A percentile compares a stretch with the other conserved stretches of the same genome.
Evolutionary conservation across 1,140 invertebrate genomes (phyloP).

Genomic region (Lethocerus indicus): DNA sequence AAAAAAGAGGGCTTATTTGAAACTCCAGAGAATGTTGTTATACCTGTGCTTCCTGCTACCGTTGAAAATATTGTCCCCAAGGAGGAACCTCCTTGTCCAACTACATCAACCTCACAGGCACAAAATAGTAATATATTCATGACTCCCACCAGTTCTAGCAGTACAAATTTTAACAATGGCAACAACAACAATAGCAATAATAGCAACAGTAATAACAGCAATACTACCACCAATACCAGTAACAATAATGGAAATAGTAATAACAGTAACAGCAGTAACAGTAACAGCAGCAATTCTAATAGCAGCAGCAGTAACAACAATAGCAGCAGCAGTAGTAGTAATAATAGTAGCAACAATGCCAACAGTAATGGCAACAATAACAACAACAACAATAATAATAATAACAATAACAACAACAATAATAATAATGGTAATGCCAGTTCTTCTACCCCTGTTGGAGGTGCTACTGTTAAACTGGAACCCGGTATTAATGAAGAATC

Average conservation of each 20-base stretch:
- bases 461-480: constrained; percentile 12
- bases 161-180: not conserved
- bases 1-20: constrained; percentile 18
- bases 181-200: not conserved
- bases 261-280: not conserved
- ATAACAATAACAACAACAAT: too few species aligned
- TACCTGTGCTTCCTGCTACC: constrained; percentile 13
- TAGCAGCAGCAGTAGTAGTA: constrained; percentile 2
- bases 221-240: not conserved
- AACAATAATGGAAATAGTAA: not conserved
- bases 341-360: not conserved
- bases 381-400: too few species aligned
- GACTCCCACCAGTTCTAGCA: not conserved
- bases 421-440: not conserved
- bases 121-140: not conserved
- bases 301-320: too few species aligned
- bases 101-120: not conserved
- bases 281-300: not conserved
- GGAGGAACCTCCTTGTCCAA: constrained; percentile 10
- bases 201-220: too few species aligned
- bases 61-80: constrained; percentile 16
- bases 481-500: constrained; percentile 9
- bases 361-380: too few species aligned
- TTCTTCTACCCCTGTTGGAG: not conserved
- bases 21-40: constrained; percentile 14